phyloP scores from a whole-genome alignment of 2,797 vertebrate species.

The Coracias cyanogaster region DNA sequence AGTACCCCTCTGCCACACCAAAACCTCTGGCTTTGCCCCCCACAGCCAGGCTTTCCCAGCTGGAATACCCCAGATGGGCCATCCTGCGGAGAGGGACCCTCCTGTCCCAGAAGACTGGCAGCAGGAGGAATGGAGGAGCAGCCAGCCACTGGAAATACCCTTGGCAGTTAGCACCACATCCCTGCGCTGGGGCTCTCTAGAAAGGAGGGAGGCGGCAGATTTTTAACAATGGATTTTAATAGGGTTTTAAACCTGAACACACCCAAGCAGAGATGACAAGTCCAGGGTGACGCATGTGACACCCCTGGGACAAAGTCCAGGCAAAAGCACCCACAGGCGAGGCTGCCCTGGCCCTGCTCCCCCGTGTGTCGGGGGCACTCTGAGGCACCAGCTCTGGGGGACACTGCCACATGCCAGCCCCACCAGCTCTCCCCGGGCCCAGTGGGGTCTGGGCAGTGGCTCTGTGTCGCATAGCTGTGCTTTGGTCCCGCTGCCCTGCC shows the following conservation, averaged over 20 bases:
- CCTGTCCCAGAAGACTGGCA: rapidly evolving
- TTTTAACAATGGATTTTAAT: background rate
- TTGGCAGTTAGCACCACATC: background rate
- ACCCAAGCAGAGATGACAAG: background rate
- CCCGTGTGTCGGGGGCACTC: rapidly evolving
- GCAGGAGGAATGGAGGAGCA: background rate
- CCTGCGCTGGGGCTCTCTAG: rapidly evolving
- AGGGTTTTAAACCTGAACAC: background rate
- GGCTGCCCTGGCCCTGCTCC: background rate
- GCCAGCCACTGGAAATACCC: background rate
- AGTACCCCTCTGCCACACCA: rapidly evolving
- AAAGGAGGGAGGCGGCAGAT: background rate
- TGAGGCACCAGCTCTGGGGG: background rate
- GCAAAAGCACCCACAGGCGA: background rate
- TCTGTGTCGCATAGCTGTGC: background rate
- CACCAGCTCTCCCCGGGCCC: background rate
- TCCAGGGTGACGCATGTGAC: background rate
- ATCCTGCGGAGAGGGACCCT: background rate
- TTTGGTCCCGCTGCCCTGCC: background rate
- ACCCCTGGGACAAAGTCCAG: background rate
- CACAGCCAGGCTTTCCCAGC: rapidly evolving
- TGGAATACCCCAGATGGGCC: background rate
- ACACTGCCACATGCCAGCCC: rapidly evolving
- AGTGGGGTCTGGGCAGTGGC: background rate
- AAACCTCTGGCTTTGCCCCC: background rate